phyloP scores from a whole-genome alignment of 2,113 vertebrate genomes.

The Myocastor coypus region DNA sequence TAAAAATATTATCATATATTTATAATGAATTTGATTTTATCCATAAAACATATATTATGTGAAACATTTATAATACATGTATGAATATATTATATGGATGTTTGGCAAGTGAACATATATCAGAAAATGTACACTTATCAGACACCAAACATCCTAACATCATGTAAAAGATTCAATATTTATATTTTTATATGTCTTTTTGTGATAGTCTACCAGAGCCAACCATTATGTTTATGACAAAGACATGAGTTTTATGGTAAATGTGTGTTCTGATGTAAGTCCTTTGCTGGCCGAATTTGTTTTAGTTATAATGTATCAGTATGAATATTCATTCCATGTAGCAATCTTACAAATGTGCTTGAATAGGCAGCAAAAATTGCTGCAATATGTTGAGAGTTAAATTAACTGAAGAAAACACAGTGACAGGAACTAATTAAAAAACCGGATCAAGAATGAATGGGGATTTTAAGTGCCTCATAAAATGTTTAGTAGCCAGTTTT shows the following conservation, averaged over 20 bases:
- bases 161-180: neutral
- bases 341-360: conserved; percentile 70
- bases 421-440: conserved; percentile 76
- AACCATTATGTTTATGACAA: neutral
- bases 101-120: neutral
- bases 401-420: conserved; percentile 75
- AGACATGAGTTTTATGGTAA: neutral
- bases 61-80: neutral
- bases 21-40: neutral
- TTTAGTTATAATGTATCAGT: conserved; percentile 38
- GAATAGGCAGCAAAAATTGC: conserved; percentile 67
- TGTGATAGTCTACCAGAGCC: neutral
- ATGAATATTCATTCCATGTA: conserved; percentile 70
- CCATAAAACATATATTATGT: neutral
- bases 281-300: conserved; percentile 12
- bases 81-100: neutral
- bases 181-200: neutral
- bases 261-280: conserved; percentile 32
- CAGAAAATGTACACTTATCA: neutral
- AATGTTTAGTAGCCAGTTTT: conserved; percentile 68
- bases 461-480: conserved; percentile 61
- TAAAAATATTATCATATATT: neutral
- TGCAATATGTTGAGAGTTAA: conserved; percentile 69
- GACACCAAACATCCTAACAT: neutral
- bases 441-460: conserved; percentile 57